Percentiles rank a stretch among this genome's conserved stretches.
Evolutionary conservation across 2,113 vertebrate genomes (phyloP).

Genomic region (Oplegnathus fasciatus): DNA sequence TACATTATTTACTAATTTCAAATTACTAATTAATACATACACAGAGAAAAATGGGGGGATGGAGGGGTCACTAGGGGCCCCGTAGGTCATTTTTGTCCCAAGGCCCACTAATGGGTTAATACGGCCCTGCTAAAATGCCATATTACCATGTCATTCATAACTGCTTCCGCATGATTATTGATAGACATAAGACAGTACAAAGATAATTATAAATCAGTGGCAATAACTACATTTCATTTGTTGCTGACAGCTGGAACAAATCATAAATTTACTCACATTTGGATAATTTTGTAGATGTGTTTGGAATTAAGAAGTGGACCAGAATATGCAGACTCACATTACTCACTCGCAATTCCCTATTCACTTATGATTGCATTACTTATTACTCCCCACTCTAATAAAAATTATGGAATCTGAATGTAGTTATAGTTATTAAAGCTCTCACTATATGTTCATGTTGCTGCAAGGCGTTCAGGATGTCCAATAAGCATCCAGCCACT

Average conservation of each 20-base stretch:
- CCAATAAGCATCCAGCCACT: constrained; percentile 15
- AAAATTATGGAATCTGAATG: constrained; percentile 27
- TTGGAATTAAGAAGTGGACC: constrained; percentile 56
- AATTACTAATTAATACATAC: background rate
- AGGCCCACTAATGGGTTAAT: background rate
- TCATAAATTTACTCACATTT: constrained; percentile 62
- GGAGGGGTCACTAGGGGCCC: background rate
- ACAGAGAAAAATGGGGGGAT: background rate
- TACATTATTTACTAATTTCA: background rate
- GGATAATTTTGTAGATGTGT: constrained; percentile 62
- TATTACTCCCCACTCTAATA: constrained; percentile 21
- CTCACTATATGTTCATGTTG: background rate
- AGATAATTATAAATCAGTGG: constrained; percentile 26
- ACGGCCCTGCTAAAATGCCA: background rate
- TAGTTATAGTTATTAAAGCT: constrained; percentile 10
- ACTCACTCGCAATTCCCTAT: constrained; percentile 31
- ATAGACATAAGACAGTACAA: background rate
- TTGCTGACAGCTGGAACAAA: constrained; percentile 64
- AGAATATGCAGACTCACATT: constrained; percentile 47
- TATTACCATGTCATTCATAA: constrained; percentile 7
- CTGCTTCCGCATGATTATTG: constrained; percentile 37
- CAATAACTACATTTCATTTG: constrained; percentile 65
- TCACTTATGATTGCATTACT: constrained; percentile 25
- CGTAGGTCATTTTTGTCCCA: background rate
- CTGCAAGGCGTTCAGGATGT: constrained; percentile 56